Percentiles rank a stretch among this genome's conserved stretches.
Evolutionary conservation across 2,797 vertebrate species (phyloP).

Genomic region (Diplodus sargus): DNA sequence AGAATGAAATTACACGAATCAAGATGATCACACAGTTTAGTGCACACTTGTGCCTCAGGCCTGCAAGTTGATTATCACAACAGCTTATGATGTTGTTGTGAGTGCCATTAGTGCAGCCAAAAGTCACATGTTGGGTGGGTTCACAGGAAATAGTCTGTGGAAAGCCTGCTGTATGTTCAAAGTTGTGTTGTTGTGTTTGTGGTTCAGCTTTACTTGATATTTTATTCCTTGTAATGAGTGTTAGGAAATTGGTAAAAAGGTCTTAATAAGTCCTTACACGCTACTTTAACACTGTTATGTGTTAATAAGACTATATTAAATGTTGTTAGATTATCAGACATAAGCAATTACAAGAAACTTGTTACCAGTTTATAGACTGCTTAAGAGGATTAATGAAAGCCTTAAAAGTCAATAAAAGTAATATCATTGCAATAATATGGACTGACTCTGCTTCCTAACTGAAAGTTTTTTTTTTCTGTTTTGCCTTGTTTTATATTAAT

Average conservation of each 20-base stretch:
- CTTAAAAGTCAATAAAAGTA: too few relatives aligned
- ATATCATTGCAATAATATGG: too few relatives aligned
- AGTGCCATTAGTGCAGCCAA: constrained; percentile 6
- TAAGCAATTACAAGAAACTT: too few relatives aligned
- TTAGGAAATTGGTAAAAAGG: neutral
- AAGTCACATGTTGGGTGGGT: neutral
- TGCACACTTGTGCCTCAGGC: constrained; percentile 16
- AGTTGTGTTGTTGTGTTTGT: neutral
- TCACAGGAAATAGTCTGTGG: constrained; percentile 3
- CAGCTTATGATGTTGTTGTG: constrained; percentile 24
- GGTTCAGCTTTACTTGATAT: neutral
- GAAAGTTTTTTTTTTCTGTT: too few relatives aligned
- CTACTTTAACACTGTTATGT: too few relatives aligned
- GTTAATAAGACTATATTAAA: too few relatives aligned
- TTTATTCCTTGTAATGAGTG: neutral
- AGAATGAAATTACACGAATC: constrained; percentile 56
- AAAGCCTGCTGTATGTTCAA: neutral
- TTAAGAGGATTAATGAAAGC: too few relatives aligned
- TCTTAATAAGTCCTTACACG: too few relatives aligned
- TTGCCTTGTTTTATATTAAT: too few relatives aligned
- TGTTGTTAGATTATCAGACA: too few relatives aligned
- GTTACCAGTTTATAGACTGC: too few relatives aligned
- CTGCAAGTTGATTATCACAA: constrained; percentile 24
- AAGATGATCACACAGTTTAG: constrained; percentile 31
- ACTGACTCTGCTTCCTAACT: too few relatives aligned